phyloP scores from a whole-genome alignment of 30 jellyfish, hydroid and myxozoan species.

The Aurelia aurita complex sp. Pacific region DNA sequence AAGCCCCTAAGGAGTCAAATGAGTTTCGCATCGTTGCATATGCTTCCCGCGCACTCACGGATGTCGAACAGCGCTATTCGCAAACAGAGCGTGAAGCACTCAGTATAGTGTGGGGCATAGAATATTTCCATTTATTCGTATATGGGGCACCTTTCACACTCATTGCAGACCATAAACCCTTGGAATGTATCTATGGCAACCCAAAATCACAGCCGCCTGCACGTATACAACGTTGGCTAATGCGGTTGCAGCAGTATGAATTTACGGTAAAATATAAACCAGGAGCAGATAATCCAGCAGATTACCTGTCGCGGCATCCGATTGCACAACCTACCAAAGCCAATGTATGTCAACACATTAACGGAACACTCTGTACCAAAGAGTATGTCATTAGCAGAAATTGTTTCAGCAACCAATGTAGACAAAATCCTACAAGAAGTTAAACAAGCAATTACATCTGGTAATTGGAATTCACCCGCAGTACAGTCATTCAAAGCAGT shows the following conservation, averaged over 20 bases:
- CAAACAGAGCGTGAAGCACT: too few species aligned
- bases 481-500: background rate
- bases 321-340: background rate
- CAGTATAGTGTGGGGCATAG: background rate
- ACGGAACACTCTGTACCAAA: background rate
- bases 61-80: too few species aligned
- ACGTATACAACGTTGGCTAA: background rate
- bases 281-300: too few species aligned
- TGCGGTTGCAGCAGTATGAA: too few species aligned
- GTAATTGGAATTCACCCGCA: slow-evolving; percentile 3
- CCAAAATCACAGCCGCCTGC: slow-evolving; percentile 35
- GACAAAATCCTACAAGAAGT: slow-evolving; percentile 33
- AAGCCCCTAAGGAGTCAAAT: background rate
- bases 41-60: too few species aligned
- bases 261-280: too few species aligned
- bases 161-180: slow-evolving; percentile 36
- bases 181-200: background rate
- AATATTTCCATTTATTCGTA: background rate
- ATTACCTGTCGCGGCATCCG: background rate
- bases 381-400: slow-evolving; percentile 4
- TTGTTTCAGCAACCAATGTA: background rate
- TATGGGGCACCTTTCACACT: too few species aligned
- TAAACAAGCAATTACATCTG: slow-evolving; percentile 5
- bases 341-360: background rate
- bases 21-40: background rate